Conservation (phyloP, 2,888 invertebrate genomes). For the Chirona hameri region DNA sequence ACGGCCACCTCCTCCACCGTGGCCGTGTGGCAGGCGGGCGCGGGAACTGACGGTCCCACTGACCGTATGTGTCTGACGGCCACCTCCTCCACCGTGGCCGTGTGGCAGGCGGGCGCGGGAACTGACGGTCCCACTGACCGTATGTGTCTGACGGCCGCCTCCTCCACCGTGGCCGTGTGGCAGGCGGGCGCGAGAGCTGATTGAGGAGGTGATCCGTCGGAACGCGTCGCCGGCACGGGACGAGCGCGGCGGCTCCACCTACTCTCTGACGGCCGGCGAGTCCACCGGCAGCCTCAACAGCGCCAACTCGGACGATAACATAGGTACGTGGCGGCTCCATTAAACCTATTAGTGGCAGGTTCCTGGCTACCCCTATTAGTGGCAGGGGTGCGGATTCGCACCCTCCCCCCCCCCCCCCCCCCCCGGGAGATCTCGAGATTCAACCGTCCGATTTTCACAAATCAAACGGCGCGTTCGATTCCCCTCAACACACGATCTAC, state of each 20-base stretch:
- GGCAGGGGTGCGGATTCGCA: too few species aligned
- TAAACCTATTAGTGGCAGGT: too few species aligned
- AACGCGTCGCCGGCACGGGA: slow-evolving; percentile 80
- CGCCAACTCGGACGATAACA: neutral
- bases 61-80: too few species aligned
- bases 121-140: too few species aligned
- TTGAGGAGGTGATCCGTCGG: slow-evolving; percentile 90
- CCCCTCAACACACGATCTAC: too few species aligned
- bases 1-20: slow-evolving; percentile 41
- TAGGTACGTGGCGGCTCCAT: neutral
- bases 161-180: too few species aligned
- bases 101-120: slow-evolving; percentile 85
- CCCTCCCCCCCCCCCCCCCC: too few species aligned
- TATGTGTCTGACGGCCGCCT: neutral
- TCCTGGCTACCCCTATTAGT: too few species aligned
- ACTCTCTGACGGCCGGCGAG: slow-evolving; percentile 56
- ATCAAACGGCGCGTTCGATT: too few species aligned
- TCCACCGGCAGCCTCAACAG: slow-evolving; percentile 4
- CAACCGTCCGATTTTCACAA: too few species aligned
- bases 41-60: slow-evolving; percentile 88
- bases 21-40: slow-evolving; percentile 80
- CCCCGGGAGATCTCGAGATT: too few species aligned
- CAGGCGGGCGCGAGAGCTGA: slow-evolving; percentile 86
- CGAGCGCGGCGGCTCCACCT: slow-evolving; percentile 44
- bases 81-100: slow-evolving; percentile 42